Percentiles rank a stretch among this genome's conserved stretches.
Evolutionary conservation across 1,140 invertebrate species (phyloP).

Genomic region (Bemisia tabaci): DNA sequence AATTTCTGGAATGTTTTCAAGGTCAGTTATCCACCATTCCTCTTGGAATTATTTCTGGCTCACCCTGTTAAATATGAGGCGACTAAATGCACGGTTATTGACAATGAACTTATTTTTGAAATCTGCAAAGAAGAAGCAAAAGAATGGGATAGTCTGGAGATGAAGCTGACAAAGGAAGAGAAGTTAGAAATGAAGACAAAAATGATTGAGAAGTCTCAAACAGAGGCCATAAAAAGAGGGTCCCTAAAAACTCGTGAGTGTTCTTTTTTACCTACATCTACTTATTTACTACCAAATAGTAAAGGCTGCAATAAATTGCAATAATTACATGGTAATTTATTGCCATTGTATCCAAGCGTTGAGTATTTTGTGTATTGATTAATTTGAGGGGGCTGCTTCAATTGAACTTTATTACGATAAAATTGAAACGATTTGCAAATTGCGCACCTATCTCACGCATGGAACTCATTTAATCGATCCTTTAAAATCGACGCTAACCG

Average conservation of each 20-base stretch:
- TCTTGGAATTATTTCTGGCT: constrained; percentile 49
- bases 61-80: constrained; percentile 37
- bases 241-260: constrained; percentile 36
- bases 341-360: no score
- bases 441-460: no score
- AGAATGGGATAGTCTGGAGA: constrained; percentile 39
- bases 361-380: no score
- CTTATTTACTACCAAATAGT: no score
- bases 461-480: no score
- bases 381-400: no score
- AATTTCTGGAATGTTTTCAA: constrained; percentile 28
- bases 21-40: constrained; percentile 45
- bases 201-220: constrained; percentile 36
- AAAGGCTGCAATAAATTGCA: no score
- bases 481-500: no score
- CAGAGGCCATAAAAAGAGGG: constrained; percentile 37
- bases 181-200: constrained; percentile 36
- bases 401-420: no score
- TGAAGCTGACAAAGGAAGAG: constrained; percentile 36
- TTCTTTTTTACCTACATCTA: constrained; percentile 29
- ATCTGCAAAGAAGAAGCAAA: constrained; percentile 38
- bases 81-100: constrained; percentile 41
- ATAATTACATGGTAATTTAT: no score
- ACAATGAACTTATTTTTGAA: constrained; percentile 42
- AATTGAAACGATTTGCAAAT: no score